Evolutionary conservation across 2,113 vertebrate genomes (phyloP), one percentile per base, ranked within the genome.

Genomic region (Lynx canadensis): DNA sequence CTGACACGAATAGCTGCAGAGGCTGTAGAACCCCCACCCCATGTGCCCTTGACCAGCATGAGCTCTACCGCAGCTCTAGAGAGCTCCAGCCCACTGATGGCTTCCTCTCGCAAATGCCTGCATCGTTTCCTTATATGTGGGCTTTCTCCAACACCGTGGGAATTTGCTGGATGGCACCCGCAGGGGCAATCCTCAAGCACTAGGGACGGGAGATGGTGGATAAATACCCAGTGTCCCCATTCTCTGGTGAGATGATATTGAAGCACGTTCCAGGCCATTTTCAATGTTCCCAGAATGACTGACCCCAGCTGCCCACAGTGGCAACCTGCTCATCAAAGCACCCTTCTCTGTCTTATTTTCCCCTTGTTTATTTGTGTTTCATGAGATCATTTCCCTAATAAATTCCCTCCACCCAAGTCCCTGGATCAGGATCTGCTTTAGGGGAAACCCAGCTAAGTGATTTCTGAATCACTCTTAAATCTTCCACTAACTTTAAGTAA

Each of bases 401-500:
- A 96, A 91, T 73, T 65, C 74, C 7, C 2, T 86, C 21, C 60
- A 89, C 16, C 5, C 38, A 83, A 31, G 45, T 45, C 36, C 33
- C 36, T 36, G 31, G 50, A 29, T 38, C 76, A 81, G 12, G 16
- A 31, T 52, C 92, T 31, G 16, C 21, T 80, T 88, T 65, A 0
- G 36, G 45, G 50, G 7, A 91, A 95, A 91, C 6, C 16, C 60
- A 95, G 65, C 52, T 79, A 93, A 93, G 27, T 45, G 45, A 14
- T 57, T 95, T 95, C 8, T 85, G 25, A 86, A 73, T 96, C 45
- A 92, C 80, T 91, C 16, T 93, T 36, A 96, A 90, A 91, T 83
- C 60, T 74, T 84, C 66, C 38, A 15, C 45, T 68, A 91, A 82
- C 23, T 94, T 63, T 57, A 65, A 80, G 6, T 88, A 94, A 78